Percentiles rank a stretch among this genome's conserved stretches.
Evolutionary conservation across 2,888 invertebrate genomes (phyloP).

Genomic region (Athetis lepigone): DNA sequence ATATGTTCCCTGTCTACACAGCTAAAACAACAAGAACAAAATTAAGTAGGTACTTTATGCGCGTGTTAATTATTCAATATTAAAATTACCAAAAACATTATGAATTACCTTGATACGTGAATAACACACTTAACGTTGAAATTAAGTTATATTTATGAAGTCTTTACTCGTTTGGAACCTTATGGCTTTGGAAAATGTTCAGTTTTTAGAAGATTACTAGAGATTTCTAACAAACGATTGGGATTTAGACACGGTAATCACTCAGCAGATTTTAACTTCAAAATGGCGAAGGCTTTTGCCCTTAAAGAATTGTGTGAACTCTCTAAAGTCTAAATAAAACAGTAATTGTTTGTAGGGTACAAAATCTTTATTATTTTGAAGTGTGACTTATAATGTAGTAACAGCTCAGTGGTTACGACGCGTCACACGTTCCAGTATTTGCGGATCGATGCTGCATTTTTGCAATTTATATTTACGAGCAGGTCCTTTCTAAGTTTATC

Average conservation of each 20-base stretch:
- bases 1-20: conserved; percentile 13
- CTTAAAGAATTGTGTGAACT: too few relatives aligned
- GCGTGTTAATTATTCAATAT: conserved; percentile 50
- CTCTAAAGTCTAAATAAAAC: too few relatives aligned
- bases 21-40: conserved; percentile 29
- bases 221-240: not conserved
- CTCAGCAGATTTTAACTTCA: not conserved
- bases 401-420: too few relatives aligned
- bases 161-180: conserved; percentile 10
- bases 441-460: too few relatives aligned
- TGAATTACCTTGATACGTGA: conserved; percentile 51
- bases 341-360: too few relatives aligned
- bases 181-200: not conserved
- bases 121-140: conserved; percentile 19
- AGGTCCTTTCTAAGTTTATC: too few relatives aligned
- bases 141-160: conserved; percentile 22
- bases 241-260: too few relatives aligned
- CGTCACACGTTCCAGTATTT: too few relatives aligned
- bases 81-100: conserved; percentile 47
- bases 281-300: too few relatives aligned
- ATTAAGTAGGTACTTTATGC: conserved; percentile 10
- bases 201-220: not conserved
- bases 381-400: too few relatives aligned
- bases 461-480: too few relatives aligned
- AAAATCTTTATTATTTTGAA: too few relatives aligned